These are phyloP conservation scores for Julus scanicus DNA, from an alignment of 2,888 invertebrate species.

Conservation along the genomic window DNA sequence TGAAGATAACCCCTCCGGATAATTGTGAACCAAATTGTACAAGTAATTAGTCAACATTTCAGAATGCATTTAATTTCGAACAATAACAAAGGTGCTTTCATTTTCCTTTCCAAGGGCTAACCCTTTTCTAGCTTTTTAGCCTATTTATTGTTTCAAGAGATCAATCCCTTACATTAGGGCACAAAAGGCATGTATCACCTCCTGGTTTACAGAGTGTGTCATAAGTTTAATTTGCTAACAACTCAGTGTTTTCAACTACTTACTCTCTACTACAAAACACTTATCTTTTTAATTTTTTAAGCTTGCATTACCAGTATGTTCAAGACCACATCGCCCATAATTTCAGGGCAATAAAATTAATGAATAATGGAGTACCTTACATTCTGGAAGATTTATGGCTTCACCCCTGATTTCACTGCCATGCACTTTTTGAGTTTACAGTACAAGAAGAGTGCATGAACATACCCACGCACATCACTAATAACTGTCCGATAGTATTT, in stretches of 20 bases:
- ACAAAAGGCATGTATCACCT: background rate
- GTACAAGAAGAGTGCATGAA: background rate
- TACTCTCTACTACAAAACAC: too few relatives aligned
- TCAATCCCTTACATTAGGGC: background rate
- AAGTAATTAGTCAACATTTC: background rate
- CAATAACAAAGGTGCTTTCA: background rate
- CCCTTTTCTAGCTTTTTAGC: background rate
- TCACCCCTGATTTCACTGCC: conserved; percentile 1
- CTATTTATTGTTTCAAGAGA: background rate
- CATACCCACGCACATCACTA: background rate
- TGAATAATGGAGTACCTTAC: background rate
- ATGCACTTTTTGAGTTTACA: conserved; percentile 1
- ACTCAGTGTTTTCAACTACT: too few relatives aligned
- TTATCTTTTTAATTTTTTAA: background rate
- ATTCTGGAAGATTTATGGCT: conserved; percentile 7
- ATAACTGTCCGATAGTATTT: conserved; percentile 15
- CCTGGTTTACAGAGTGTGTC: background rate
- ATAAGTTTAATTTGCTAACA: background rate
- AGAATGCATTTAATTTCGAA: conserved; percentile 34
- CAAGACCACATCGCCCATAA: conserved; percentile 21
- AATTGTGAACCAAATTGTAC: conserved; percentile 1
- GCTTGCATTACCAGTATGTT: background rate
- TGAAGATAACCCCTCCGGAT: conserved; percentile 39
- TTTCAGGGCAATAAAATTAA: conserved; percentile 23
- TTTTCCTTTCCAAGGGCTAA: background rate